A percentile compares a stretch with the other conserved stretches of the same genome.
Conservation (phyloP, 2,113 vertebrate species). For the Myotis brandtii region DNA sequence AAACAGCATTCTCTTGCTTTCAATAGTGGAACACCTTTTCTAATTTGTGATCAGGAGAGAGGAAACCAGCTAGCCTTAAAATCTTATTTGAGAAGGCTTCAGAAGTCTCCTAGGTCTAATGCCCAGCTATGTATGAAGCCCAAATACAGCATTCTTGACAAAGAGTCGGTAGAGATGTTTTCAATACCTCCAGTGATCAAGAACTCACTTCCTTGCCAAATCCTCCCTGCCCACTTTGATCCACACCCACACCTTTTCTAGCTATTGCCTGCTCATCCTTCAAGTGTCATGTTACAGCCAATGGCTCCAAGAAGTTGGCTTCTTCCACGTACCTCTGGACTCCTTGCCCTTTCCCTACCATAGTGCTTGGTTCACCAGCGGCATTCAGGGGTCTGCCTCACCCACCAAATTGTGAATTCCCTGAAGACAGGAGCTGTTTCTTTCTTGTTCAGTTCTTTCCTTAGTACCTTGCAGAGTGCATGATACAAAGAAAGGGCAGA, state of each 20-base stretch:
- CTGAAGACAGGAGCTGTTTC: background rate
- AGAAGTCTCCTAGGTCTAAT: background rate
- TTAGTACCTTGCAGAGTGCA: background rate
- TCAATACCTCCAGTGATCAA: background rate
- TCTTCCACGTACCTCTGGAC: background rate
- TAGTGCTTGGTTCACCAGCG: background rate
- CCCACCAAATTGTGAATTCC: background rate
- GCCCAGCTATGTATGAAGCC: background rate
- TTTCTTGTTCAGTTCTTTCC: background rate
- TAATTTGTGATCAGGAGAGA: background rate
- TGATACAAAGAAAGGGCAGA: background rate
- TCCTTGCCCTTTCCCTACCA: background rate
- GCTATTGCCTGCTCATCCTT: background rate
- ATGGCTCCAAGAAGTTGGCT: background rate
- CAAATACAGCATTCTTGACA: background rate
- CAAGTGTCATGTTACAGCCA: background rate
- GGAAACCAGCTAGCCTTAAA: background rate
- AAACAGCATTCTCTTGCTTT: background rate
- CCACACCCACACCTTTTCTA: background rate
- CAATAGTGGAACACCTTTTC: background rate
- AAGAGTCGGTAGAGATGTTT: background rate
- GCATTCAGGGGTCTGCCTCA: background rate
- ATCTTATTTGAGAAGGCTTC: background rate
- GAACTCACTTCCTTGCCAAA: background rate
- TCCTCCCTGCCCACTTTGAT: background rate